Conservation (phyloP, 2,888 invertebrate genomes). For the Synanthedon tipuliformis region DNA sequence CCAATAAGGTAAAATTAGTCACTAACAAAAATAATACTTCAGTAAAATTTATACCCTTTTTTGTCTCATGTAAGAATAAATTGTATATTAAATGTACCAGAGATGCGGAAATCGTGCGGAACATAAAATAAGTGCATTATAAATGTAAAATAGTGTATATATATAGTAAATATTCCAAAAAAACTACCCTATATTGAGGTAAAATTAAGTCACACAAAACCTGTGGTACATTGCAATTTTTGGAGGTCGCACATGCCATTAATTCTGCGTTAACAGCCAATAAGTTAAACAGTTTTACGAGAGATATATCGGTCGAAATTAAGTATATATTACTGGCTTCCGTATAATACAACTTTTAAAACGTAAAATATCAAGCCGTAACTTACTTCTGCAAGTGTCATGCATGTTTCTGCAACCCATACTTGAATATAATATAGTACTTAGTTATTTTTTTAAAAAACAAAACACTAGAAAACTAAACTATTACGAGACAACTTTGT, state of each 20-base stretch:
- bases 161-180: slow-evolving; percentile 23
- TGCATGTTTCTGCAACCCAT: no score
- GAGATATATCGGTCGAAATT: slow-evolving; percentile 44
- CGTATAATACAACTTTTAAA: slow-evolving; percentile 5
- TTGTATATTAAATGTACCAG: slow-evolving; percentile 12
- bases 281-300: slow-evolving; percentile 44
- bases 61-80: no score
- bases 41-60: no score
- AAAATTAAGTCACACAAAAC: slow-evolving; percentile 2
- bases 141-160: slow-evolving; percentile 36
- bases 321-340: slow-evolving; percentile 17
- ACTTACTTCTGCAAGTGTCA: background rate
- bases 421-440: no score
- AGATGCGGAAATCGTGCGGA: slow-evolving; percentile 32
- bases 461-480: no score
- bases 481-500: no score
- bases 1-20: no score
- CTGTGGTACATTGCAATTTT: slow-evolving; percentile 7
- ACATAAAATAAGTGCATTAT: slow-evolving; percentile 30
- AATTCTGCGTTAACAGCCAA: slow-evolving; percentile 39
- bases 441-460: no score
- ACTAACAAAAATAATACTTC: no score
- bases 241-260: slow-evolving; percentile 42
- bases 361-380: background rate
- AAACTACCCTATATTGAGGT: slow-evolving; percentile 27